Evolutionary conservation across 2,888 invertebrate species (phyloP).

Genomic region (Macrophya alboannulata): DNA sequence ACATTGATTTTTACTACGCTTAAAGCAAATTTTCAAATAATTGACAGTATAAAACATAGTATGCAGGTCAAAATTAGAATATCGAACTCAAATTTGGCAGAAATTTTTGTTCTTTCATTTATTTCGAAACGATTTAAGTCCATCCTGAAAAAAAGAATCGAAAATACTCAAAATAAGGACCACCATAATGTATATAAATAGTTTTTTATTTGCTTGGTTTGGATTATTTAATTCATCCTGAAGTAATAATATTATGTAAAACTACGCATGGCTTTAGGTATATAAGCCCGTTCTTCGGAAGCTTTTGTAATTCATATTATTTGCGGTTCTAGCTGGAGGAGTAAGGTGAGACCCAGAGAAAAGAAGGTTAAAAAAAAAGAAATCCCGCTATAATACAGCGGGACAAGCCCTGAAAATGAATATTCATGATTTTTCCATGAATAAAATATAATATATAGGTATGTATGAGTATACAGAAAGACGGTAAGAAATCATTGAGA

Average conservation of each 20-base stretch:
- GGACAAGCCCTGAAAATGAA: neutral
- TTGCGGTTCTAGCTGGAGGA: neutral
- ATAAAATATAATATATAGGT: neutral
- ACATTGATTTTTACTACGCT: too few relatives aligned
- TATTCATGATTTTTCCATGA: constrained; percentile 1
- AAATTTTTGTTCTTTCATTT: too few relatives aligned
- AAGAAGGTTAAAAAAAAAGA: neutral
- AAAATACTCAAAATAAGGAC: too few relatives aligned
- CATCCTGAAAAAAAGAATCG: too few relatives aligned
- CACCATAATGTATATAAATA: too few relatives aligned
- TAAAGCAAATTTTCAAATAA: too few relatives aligned
- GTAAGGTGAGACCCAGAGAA: neutral
- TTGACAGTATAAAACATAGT: too few relatives aligned
- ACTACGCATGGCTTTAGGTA: neutral
- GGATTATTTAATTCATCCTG: neutral
- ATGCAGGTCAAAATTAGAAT: too few relatives aligned
- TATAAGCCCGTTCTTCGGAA: neutral
- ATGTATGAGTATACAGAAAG: neutral
- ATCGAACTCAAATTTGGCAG: too few relatives aligned
- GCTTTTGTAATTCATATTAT: constrained; percentile 12
- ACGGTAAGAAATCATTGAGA: neutral
- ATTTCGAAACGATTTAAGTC: too few relatives aligned
- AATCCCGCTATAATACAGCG: neutral
- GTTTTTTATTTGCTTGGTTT: neutral
- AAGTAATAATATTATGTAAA: constrained; percentile 6